Base-by-base conservation (phyloP, 92 coral and sea anemone species). In the Porites lobata region DNA sequence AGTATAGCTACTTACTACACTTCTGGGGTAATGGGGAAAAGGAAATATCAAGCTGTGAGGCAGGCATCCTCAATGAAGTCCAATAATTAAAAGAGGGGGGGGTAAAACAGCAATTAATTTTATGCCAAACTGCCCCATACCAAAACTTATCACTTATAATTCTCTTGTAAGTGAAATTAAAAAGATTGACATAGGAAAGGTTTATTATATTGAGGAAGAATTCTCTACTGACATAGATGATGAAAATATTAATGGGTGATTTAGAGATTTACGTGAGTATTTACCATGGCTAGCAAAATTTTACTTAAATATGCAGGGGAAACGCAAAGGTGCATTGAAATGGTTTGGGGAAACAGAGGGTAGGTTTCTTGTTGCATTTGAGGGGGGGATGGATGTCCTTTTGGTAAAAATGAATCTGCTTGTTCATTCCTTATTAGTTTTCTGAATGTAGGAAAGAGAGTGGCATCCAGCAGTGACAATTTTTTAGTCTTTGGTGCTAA, bases 291-390 rank as follows among this genome's bases (percentile, higher is more conserved):
- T 94, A 38, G 96, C 94, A 29, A n/a, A 58, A 4, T 90, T 92
- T 43, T 94, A 92, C 86, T 69, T 92, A 18, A 88, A 18, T 51
- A 72, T 72, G 69, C 87, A 86, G 14, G 72, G 66, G 13, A 50
- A 78, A 17, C 84, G 90, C 18, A 92, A 87, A 69, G 93, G 86
- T 65, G 82, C 92, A 21, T 78, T 94, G 56, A 92, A 92, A 81
- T 95, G 96, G 96, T 93, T 92, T 95, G 94, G 93, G 65, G 85
- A 85, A 80, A 82, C 94, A n/a, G 94, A 92, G 56, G 96, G 90
- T 5, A 88, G 86, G 9, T 95, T 92, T 81, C 72, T 88, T 57
- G 91, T 94, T 29, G 95, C 94, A 9, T 90, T 94, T 73, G n/a
- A n/a, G 72, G 19, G 19, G 67, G 67, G 4, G 67, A 62, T n/a